A percentile compares a stretch with the other conserved stretches of the same genome.
These are phyloP conservation scores for Hydraecia micacea DNA, from an alignment of 2,888 invertebrate species.

Conservation along the genomic window DNA sequence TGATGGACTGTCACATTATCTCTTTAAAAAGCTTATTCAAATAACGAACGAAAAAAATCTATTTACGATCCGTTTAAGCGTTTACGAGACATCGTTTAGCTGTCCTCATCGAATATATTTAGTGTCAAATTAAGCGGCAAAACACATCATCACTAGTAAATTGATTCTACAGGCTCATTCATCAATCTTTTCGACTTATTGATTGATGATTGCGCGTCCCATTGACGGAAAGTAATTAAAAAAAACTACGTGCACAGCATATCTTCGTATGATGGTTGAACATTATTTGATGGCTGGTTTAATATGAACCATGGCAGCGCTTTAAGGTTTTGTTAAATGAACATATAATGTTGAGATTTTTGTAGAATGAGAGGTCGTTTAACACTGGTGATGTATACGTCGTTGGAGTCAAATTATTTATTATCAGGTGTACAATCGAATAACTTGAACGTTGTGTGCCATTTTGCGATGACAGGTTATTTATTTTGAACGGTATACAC, in stretches of 20 bases:
- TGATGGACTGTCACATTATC: slow-evolving; percentile 85
- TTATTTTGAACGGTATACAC: slow-evolving; percentile 79
- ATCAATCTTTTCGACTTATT: slow-evolving; percentile 88
- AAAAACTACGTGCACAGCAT: slow-evolving; percentile 76
- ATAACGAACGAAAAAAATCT: slow-evolving; percentile 62
- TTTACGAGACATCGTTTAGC: slow-evolving; percentile 67
- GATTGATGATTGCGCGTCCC: slow-evolving; percentile 85
- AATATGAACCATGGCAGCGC: slow-evolving; percentile 62
- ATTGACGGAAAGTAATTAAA: slow-evolving; percentile 89
- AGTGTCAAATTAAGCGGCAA: slow-evolving; percentile 88
- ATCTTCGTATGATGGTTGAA: slow-evolving; percentile 71
- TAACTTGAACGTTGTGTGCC: slow-evolving; percentile 69
- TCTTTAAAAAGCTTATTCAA: slow-evolving; percentile 70
- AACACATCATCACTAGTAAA: slow-evolving; percentile 85
- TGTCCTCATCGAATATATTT: slow-evolving; percentile 77
- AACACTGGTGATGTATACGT: slow-evolving; percentile 67
- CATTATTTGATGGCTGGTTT: slow-evolving; percentile 66
- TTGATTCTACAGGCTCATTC: slow-evolving; percentile 85
- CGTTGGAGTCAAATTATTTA: slow-evolving; percentile 80
- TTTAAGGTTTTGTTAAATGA: slow-evolving; percentile 35
- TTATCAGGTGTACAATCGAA: slow-evolving; percentile 81
- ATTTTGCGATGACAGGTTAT: slow-evolving; percentile 82
- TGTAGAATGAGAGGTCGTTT: slow-evolving; percentile 62
- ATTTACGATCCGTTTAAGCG: slow-evolving; percentile 60
- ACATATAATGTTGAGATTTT: slow-evolving; percentile 36